Base-by-base conservation (phyloP, 2,888 invertebrate genomes). In the Platypus cylindrus region DNA sequence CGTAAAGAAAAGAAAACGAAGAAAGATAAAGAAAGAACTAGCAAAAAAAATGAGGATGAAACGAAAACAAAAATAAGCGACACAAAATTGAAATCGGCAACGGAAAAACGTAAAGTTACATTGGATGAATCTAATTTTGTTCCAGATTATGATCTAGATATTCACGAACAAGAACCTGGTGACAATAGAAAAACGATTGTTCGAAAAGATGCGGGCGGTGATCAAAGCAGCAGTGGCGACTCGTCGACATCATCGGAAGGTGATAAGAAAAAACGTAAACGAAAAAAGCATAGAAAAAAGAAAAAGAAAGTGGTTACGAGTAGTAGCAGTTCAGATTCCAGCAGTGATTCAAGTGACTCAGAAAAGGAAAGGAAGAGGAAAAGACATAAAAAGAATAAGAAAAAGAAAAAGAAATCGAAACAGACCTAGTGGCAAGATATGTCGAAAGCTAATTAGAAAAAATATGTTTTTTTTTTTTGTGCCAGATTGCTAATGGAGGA, bases 71-170 rank as follows among this genome's bases (percentile, higher is more conserved):
- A 62, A 53, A 49, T 60, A 54, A 43, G 54, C 31, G 58, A 59
- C 17, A 59, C 58, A 43, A 62, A 60, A 41, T 56, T 54, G 26
- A 63, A 62, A 45, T 38, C 49, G 7, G 40, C 50, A 0, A 52
- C 55, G 14, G 53, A 54, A 41, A 48, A 74, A 43, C 75, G 79
- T 47, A 76, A 78, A 49, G 71, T 76, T 5, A 71, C 72, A 4
- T 59, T 80, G 25, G 79, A 81, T 48, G 82, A 82, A 59, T 71
- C 78, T 0, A 75, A 68, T 51, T 80, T 80, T 52, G 80, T 77
- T 50, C 80, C 79, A 0, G 80, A 81, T 53, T 80, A 81, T 55
- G 80, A 80, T 45, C 66, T 75, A 3, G 78, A 78, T 39, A 69
- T 65, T 13, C 78, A 78, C 46, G 63, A 65, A 2, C 76, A 77